Base-by-base conservation (phyloP, 2,797 vertebrate genomes). In the Pseudochromis fuscus region DNA sequence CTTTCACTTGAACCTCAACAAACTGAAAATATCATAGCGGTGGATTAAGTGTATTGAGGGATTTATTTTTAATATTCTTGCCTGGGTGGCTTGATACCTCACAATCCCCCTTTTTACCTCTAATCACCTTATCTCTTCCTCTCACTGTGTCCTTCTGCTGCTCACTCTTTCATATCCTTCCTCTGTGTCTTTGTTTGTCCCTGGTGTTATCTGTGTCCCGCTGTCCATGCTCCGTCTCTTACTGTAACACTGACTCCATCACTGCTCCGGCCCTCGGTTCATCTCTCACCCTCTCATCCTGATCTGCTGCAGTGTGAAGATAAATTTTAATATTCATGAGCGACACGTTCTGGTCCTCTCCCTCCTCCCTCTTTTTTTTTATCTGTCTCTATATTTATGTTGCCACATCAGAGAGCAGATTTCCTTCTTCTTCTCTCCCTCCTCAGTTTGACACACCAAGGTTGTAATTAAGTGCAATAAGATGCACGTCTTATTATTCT, bases 251-350 rank as follows among this genome's bases (percentile, higher is more conserved):
- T 27, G 11, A 57, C 49, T 72, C 35, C 18, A 58, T 63, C 57
- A 62, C 67, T 80, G 66, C 58, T 63, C 62, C 45, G 50, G 33
- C 55, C 46, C 46, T 67, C 23, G 0, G 11, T 64, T 65, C 31
- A 35, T 71, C 33, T 66, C 75, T 63, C 67, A 73, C 58, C 9
- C 40, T 69, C 59, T 72, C 59, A 55, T 51, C 75, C 78, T 16
- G 11, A 55, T 59, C 72, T 79, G 74, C 87, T 85, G 87, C 83
- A 79, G 74, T 64, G 77, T 80, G 81, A 86, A 79, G 81, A 86
- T 67, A n/a, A 5, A 62, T 73, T 77, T 78, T 79, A 89, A 85
- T 83, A 89, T 85, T 89, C 80, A 77, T 81, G 70, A 81, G 72
- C 42, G 50, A 61, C 53, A 49, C 74, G 75, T 72, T 76, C 69